A percentile compares a stretch with the other conserved stretches of the same genome.
These are phyloP conservation scores for Orthonychiurus folsomi DNA, from an alignment of 2,888 invertebrate genomes.

Conservation along the genomic window DNA sequence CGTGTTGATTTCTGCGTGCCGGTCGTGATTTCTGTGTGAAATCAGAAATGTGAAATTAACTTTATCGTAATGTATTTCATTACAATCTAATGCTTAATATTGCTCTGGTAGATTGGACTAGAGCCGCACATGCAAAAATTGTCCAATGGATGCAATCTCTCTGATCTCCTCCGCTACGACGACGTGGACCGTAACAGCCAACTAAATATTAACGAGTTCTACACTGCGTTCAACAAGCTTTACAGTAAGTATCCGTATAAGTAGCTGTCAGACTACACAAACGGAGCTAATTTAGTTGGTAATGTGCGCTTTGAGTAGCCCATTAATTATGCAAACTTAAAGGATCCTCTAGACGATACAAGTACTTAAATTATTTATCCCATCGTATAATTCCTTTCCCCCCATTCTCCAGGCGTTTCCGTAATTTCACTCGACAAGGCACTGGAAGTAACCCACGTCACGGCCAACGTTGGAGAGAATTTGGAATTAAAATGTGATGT, in stretches of 20 bases:
- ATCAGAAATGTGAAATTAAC: no score
- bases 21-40: no score
- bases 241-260: slow-evolving; percentile 52
- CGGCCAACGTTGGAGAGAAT: slow-evolving; percentile 64
- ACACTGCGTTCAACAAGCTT: slow-evolving; percentile 64
- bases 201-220: slow-evolving; percentile 62
- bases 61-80: no score
- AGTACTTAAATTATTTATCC: not conserved
- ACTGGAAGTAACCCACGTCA: slow-evolving; percentile 59
- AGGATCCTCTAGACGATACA: no score
- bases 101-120: slow-evolving; percentile 50
- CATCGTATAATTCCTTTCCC: not conserved
- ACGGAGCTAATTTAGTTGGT: not conserved
- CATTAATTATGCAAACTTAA: no score
- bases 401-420: slow-evolving; percentile 54
- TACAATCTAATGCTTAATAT: no score
- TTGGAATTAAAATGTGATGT: slow-evolving; percentile 70
- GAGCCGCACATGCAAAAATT: slow-evolving; percentile 57
- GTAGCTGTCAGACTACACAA: not conserved
- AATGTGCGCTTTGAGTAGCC: no score
- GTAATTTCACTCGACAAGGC: slow-evolving; percentile 63
- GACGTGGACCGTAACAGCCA: slow-evolving; percentile 58
- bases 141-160: slow-evolving; percentile 56
- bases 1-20: no score
- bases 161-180: slow-evolving; percentile 61